Conservation (phyloP, 2,797 vertebrate species). For the Luscinia luscinia region DNA sequence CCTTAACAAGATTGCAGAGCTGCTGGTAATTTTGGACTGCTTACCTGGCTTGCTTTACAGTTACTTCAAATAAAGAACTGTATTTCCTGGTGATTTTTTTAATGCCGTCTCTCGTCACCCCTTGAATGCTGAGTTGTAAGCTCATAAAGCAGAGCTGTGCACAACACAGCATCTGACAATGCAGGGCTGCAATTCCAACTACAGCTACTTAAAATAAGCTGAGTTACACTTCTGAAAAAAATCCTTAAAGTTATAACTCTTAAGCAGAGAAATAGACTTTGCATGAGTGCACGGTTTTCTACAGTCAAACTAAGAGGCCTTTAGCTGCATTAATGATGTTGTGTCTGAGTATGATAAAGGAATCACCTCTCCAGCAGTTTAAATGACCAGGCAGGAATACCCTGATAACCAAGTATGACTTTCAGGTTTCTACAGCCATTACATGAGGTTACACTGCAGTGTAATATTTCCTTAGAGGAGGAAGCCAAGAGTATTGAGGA, state of each 20-base stretch:
- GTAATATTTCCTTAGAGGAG: background rate
- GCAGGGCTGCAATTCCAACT: background rate
- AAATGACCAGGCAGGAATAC: background rate
- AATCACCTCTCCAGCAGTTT: background rate
- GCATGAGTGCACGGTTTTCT: background rate
- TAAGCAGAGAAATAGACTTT: background rate
- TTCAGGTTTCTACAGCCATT: background rate
- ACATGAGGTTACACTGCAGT: background rate
- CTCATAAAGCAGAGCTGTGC: background rate
- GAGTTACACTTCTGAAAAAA: background rate
- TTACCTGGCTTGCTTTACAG: background rate
- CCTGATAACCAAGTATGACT: background rate
- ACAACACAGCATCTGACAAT: background rate
- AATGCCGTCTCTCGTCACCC: background rate
- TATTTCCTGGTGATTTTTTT: background rate
- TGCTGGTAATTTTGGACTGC: background rate
- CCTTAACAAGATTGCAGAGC: background rate
- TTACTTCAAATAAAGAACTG: constrained; percentile 14
- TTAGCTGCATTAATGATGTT: no score
- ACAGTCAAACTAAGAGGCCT: background rate
- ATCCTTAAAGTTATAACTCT: background rate
- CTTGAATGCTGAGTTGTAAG: rapidly evolving
- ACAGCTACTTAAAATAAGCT: background rate
- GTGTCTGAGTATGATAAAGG: background rate
- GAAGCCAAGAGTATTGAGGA: background rate